A percentile compares a stretch with the other conserved stretches of the same genome.
Evolutionary conservation across 2,888 invertebrate species (phyloP).

Genomic region (Cremastinae sp.): DNA sequence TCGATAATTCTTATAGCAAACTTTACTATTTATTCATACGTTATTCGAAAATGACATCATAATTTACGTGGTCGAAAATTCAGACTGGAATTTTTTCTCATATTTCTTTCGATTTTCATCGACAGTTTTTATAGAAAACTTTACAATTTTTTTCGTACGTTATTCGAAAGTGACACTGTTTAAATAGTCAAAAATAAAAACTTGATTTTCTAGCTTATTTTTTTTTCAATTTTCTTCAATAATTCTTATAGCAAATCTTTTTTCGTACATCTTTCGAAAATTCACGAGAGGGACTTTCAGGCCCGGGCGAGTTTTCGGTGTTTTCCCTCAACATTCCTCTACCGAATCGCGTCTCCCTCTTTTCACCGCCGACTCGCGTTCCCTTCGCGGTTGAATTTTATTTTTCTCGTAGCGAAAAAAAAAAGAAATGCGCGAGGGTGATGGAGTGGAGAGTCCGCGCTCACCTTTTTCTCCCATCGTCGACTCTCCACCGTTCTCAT

Average conservation of each 20-base stretch:
- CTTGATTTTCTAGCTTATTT: not conserved
- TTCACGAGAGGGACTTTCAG: no score
- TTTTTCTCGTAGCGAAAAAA: slow-evolving; percentile 1
- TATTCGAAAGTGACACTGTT: no score
- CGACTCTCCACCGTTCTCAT: slow-evolving; percentile 43
- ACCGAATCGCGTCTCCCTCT: slow-evolving; percentile 20
- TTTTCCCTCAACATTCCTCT: slow-evolving; percentile 22
- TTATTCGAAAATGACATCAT: no score
- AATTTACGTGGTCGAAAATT: no score
- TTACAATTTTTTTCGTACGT: no score
- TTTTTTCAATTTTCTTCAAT: not conserved
- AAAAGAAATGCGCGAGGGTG: slow-evolving; percentile 18
- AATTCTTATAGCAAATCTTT: no score
- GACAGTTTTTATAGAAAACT: no score
- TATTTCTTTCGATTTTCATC: no score
- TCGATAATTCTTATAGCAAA: no score
- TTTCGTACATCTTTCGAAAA: not conserved
- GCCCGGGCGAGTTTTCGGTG: slow-evolving; percentile 3
- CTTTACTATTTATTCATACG: no score
- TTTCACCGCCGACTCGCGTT: slow-evolving; percentile 29
- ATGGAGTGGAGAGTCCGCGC: slow-evolving; percentile 21
- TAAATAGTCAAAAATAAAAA: no score
- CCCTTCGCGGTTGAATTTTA: slow-evolving; percentile 27
- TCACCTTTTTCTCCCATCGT: slow-evolving; percentile 22
- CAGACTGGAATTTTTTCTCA: no score